Conservation (phyloP, 2,797 vertebrate genomes). For the Enteromius afrohamiltoni region DNA sequence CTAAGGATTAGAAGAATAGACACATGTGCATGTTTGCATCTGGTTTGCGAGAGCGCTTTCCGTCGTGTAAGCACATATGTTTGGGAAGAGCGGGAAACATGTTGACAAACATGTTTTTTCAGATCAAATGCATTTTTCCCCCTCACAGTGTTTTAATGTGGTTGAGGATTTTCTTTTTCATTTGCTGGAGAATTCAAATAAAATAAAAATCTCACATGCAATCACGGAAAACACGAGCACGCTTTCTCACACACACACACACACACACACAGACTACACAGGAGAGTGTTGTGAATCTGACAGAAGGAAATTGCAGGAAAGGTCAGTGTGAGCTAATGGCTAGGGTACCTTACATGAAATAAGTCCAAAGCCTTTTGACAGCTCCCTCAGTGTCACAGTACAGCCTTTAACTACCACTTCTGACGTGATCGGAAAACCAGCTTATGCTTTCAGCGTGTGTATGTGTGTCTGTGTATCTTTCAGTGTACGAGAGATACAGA, state of each 20-base stretch:
- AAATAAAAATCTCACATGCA: slow-evolving; percentile 22
- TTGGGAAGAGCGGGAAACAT: slow-evolving; percentile 28
- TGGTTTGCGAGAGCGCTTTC: slow-evolving; percentile 21
- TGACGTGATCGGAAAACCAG: slow-evolving; percentile 72
- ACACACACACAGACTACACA: slow-evolving; percentile 41
- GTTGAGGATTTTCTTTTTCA: slow-evolving; percentile 35
- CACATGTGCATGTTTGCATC: slow-evolving; percentile 62
- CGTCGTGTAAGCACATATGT: slow-evolving; percentile 22
- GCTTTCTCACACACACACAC: slow-evolving; percentile 50
- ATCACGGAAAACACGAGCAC: slow-evolving; percentile 21
- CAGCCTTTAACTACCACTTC: slow-evolving; percentile 59
- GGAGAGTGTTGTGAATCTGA: slow-evolving; percentile 65
- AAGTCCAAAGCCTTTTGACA: slow-evolving; percentile 76
- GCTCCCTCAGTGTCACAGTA: slow-evolving; percentile 69
- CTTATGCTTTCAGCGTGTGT: slow-evolving; percentile 32
- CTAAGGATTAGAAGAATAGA: slow-evolving; percentile 75
- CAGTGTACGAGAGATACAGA: background rate
- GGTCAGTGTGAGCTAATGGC: slow-evolving; percentile 79
- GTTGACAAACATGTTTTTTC: slow-evolving; percentile 39
- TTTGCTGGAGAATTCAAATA: slow-evolving; percentile 48
- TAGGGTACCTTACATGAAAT: slow-evolving; percentile 73
- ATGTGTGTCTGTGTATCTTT: slow-evolving; percentile 16
- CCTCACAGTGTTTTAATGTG: slow-evolving; percentile 36
- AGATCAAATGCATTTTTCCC: slow-evolving; percentile 36
- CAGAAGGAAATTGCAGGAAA: slow-evolving; percentile 73